Conservation (phyloP, 2,888 invertebrate genomes). For the Eupithecia subumbrata region DNA sequence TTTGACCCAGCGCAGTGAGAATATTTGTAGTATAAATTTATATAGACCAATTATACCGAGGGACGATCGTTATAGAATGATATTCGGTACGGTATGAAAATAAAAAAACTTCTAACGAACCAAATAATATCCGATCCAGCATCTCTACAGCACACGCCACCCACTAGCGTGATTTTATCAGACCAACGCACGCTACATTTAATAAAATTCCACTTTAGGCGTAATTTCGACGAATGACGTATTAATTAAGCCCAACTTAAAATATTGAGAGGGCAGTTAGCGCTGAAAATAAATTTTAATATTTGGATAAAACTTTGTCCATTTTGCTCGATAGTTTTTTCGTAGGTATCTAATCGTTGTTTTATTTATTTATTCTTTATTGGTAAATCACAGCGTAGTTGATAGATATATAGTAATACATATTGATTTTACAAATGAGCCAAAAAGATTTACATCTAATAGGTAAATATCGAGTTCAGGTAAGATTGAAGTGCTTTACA, state of each 20-base stretch:
- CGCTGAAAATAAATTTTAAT: conserved; percentile 34
- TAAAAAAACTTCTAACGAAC: not conserved
- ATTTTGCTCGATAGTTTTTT: not conserved
- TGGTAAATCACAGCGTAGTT: too few species aligned
- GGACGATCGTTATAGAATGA: not conserved
- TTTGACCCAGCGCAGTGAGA: not conserved
- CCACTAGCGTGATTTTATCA: conserved; percentile 72
- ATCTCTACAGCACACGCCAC: conserved; percentile 38
- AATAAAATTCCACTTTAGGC: conserved; percentile 67
- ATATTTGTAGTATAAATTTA: not conserved
- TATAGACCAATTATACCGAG: not conserved
- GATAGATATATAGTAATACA: too few species aligned
- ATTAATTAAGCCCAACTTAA: conserved; percentile 75
- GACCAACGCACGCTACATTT: conserved; percentile 71
- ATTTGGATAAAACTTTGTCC: not conserved
- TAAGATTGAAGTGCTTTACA: too few species aligned
- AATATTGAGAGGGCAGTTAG: conserved; percentile 56
- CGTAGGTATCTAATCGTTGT: not conserved
- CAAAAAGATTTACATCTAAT: too few species aligned
- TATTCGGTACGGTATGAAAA: not conserved
- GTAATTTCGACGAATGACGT: conserved; percentile 69
- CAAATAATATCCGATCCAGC: conserved; percentile 45
- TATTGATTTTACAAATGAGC: too few species aligned
- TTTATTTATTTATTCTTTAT: too few species aligned
- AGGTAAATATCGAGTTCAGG: too few species aligned